Base-by-base conservation (phyloP, 1,140 invertebrate genomes). In the Diorhabda carinulata region DNA sequence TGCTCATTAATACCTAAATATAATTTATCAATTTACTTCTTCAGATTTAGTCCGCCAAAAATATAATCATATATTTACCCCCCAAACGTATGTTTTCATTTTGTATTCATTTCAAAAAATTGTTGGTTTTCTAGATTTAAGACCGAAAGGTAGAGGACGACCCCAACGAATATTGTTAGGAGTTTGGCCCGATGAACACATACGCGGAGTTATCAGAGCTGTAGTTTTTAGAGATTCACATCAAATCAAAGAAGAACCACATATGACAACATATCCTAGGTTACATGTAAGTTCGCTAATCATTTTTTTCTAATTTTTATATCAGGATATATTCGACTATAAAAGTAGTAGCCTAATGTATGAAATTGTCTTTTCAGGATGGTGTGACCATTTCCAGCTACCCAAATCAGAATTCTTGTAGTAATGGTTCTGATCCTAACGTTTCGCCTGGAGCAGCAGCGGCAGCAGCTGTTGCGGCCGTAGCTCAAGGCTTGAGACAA, bases 101-200 rank as follows among this genome's bases (percentile, higher is more conserved):
- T 25, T 25, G 25, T 25, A 25, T 25, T 25, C 25, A 25, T 25
- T 25, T 25, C 25, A 25, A 25, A 25, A 25, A 25, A 25, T 25
- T 25, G 25, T 25, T 25, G 25, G 64, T 70, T 57, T 87, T 83
- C 72, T 85, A 89, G 92, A 96, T 87, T 86, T 95, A 72, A 86
- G 94, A 74, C 93, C 93, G 10, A 95, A 95, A 83, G 94, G 93
- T 66, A 85, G 93, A 76, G 94, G 94, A 42, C 84, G 94, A 69
- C 94, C 94, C 2, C 93, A 96, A 78, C 87, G 94, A 79, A 95
- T 96, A 79, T 84, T 96, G 62, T 83, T 95, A 66, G 94, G 94
- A 68, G 90, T 93, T 72, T 96, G 94, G 94, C 93, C 93, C 3
- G 93, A 96, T 81, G 93, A 95, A 78, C 92, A 95, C 79, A 94